Percentiles rank a stretch among this genome's conserved stretches.
These are phyloP conservation scores for Gambusia holbrooki DNA, from an alignment of 2,113 vertebrate species.

Conservation along the genomic window DNA sequence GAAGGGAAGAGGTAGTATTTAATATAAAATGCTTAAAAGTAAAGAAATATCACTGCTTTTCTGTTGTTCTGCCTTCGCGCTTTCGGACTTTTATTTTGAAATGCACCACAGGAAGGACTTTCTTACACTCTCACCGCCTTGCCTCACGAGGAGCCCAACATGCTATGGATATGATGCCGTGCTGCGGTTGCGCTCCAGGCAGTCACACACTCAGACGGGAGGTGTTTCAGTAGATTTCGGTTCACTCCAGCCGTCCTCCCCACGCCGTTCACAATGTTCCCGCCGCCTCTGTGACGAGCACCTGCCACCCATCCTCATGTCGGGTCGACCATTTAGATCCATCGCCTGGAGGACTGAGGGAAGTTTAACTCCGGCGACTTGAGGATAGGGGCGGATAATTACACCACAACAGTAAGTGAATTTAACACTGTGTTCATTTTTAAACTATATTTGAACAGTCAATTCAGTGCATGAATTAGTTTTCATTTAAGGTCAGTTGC, in stretches of 20 bases:
- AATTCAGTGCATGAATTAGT: not conserved
- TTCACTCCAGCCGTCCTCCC: not conserved
- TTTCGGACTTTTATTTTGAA: conserved; percentile 45
- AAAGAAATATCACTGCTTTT: too few relatives aligned
- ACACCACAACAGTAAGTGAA: conserved; percentile 38
- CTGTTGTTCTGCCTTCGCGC: too few relatives aligned
- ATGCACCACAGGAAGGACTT: conserved; percentile 1
- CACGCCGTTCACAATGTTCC: not conserved
- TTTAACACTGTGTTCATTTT: not conserved
- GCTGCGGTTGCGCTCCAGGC: conserved; percentile 28
- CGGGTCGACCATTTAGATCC: conserved; percentile 31
- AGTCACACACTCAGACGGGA: not conserved
- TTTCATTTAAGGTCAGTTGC: not conserved
- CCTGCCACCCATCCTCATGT: not conserved
- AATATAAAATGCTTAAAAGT: too few relatives aligned
- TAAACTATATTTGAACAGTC: not conserved
- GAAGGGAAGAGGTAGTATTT: too few relatives aligned
- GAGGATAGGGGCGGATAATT: conserved; percentile 24
- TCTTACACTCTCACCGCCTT: fast-evolving
- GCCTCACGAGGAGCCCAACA: conserved; percentile 19
- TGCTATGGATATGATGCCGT: conserved; percentile 23
- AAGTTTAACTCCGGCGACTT: conserved; percentile 54
- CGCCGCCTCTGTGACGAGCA: conserved; percentile 11
- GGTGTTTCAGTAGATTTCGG: not conserved
- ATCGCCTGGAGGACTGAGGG: conserved; percentile 23